phyloP scores from a whole-genome alignment of 2,113 vertebrate species.

The Oxygymnocypris stewartii region DNA sequence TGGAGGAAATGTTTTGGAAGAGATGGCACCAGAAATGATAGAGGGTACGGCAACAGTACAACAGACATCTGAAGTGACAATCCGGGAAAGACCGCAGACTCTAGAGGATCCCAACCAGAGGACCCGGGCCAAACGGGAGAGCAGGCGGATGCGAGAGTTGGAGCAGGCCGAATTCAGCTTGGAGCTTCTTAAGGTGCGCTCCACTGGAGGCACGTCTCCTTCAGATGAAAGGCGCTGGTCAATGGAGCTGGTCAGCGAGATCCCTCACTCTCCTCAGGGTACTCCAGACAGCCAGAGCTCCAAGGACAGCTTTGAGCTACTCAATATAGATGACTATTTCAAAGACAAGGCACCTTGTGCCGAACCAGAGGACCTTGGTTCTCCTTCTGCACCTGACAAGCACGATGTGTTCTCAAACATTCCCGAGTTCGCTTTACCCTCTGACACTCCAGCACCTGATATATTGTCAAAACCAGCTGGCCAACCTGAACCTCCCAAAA shows the following conservation, averaged over 20 bases:
- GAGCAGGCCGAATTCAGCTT: slow-evolving; percentile 97
- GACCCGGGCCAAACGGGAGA: slow-evolving; percentile 92
- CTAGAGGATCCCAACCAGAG: slow-evolving; percentile 88
- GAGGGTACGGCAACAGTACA: slow-evolving; percentile 20
- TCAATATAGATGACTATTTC: slow-evolving; percentile 80
- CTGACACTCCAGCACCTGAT: slow-evolving; percentile 28
- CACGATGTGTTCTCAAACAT: slow-evolving; percentile 55
- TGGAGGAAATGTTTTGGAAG: slow-evolving; percentile 36
- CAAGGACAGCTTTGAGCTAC: slow-evolving; percentile 89
- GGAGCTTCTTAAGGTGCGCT: slow-evolving; percentile 92
- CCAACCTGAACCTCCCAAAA: slow-evolving; percentile 60
- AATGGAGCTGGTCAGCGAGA: slow-evolving; percentile 78
- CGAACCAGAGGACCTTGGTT: slow-evolving; percentile 65
- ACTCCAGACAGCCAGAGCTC: slow-evolving; percentile 93
- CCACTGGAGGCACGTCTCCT: slow-evolving; percentile 81
- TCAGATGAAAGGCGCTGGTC: slow-evolving; percentile 88
- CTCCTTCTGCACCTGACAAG: slow-evolving; percentile 45
- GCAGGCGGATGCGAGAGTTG: slow-evolving; percentile 91
- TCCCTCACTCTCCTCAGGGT: slow-evolving; percentile 79
- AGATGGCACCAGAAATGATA: slow-evolving; percentile 42
- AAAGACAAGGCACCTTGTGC: slow-evolving; percentile 68
- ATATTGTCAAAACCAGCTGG: slow-evolving; percentile 42
- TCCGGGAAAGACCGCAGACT: slow-evolving; percentile 81
- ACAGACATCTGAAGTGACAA: slow-evolving; percentile 63
- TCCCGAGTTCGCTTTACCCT: slow-evolving; percentile 48